Percentiles rank a stretch among this genome's conserved stretches.
Evolutionary conservation across 2,888 invertebrate species (phyloP).

Genomic region (Euplagia quadripunctaria): DNA sequence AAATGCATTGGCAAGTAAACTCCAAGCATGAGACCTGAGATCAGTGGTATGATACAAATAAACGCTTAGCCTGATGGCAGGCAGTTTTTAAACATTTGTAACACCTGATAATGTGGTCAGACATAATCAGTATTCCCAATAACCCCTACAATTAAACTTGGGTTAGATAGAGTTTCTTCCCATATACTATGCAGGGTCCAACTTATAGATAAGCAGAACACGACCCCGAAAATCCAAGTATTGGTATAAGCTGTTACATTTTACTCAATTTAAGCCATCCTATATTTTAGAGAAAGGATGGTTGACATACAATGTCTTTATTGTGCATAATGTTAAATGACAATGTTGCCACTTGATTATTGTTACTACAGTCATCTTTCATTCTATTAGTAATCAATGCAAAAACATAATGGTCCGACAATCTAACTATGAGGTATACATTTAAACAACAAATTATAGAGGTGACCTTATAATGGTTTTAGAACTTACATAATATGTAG

Average conservation of each 20-base stretch:
- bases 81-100: not conserved
- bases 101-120: not conserved
- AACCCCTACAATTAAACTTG: not conserved
- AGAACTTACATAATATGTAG: no score
- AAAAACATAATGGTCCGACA: not conserved
- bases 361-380: no score
- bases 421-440: conserved; percentile 12
- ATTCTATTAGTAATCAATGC: no score
- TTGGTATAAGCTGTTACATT: no score
- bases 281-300: no score
- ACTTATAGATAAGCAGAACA: no score
- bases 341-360: not conserved
- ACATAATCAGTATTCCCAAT: not conserved
- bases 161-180: no score
- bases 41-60: not conserved
- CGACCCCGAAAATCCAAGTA: no score
- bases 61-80: not conserved
- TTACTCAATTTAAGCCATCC: no score
- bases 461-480: not conserved
- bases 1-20: not conserved
- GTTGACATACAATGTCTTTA: not conserved
- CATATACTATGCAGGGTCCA: no score
- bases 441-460: conserved; percentile 8
- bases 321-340: not conserved
- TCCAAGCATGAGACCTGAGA: not conserved